A percentile compares a stretch with the other conserved stretches of the same genome.
Evolutionary conservation across 2,113 vertebrate genomes (phyloP).

Genomic region (Stictonetta naevosa): DNA sequence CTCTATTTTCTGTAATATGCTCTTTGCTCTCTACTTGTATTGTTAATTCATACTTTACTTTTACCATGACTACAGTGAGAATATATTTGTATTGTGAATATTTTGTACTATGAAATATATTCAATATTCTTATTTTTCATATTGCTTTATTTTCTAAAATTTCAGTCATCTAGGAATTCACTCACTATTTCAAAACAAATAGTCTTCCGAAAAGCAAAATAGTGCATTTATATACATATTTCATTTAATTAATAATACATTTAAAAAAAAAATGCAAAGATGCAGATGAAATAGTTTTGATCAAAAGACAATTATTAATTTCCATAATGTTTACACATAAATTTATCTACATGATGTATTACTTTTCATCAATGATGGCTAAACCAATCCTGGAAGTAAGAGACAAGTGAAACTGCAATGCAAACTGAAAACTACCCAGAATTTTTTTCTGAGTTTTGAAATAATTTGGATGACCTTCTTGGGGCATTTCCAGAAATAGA

Average conservation of each 20-base stretch:
- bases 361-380: not conserved
- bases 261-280: too few species aligned
- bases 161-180: not conserved
- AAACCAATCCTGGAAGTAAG: not conserved
- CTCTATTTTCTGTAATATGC: not conserved
- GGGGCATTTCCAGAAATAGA: constrained; percentile 52
- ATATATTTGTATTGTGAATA: not conserved
- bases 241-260: not conserved
- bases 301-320: not conserved
- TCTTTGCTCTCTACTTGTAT: not conserved
- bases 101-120: not conserved
- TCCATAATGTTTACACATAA: not conserved
- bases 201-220: not conserved
- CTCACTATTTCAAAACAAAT: not conserved
- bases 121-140: not conserved
- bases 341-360: not conserved
- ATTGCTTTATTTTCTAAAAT: not conserved
- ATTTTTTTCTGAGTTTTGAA: constrained; percentile 31
- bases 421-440: constrained; percentile 26
- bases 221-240: not conserved
- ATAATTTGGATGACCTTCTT: constrained; percentile 10
- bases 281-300: not conserved
- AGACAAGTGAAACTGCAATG: not conserved
- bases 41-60: not conserved
- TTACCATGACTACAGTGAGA: accelerated